Base-by-base conservation (phyloP, 2,888 invertebrate species). In the Syrphus vitripennis region DNA sequence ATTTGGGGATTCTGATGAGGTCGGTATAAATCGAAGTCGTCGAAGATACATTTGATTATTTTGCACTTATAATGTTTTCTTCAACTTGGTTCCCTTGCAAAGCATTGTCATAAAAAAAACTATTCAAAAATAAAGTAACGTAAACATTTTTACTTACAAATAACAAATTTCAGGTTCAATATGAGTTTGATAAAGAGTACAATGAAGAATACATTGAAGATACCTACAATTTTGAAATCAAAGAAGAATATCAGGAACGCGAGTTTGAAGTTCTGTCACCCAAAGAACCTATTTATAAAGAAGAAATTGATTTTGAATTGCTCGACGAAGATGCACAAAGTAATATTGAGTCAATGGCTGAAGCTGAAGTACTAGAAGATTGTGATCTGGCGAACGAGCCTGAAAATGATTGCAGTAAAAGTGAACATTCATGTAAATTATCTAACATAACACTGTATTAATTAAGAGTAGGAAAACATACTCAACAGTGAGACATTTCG, bases 141-240 rank as follows among this genome's bases (percentile, higher is more conserved):
- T 12, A 14, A n/a, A n/a, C 6, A 1, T 40, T n/a, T n/a, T n/a
- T 4, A 24, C 3, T 12, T n/a, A 50, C 3, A 50, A 50, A 14
- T n/a, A n/a, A 2, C 7, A 19, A 9, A 12, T n/a, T 55, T 31
- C 5, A 78, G 63, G 26, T 69, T 21, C 55, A 83, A 29, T 5
- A 37, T 26, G 29, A 37, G 37, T n/a, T 31, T 3, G 29, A 53
- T 9, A 21, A 40, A 9, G n/a, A 74, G 10, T 63, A 67, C 45
- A 6, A n/a, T 7, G 16, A 59, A n/a, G 72, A 69, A 55, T 69
- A 50, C 19, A 37, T 72, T n/a, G 83, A 71, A 19, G 59, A 76
- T 3, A 5, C 19, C 5, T 42, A 71, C 0, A n/a, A 55, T 45
- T 16, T 37, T 10, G 72, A 80, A 34, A 42, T 63, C 3, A 79